Evolutionary conservation across 2,888 invertebrate genomes (phyloP), one percentile per base, ranked within the genome.

Genomic region (Limnephilus lunatus): DNA sequence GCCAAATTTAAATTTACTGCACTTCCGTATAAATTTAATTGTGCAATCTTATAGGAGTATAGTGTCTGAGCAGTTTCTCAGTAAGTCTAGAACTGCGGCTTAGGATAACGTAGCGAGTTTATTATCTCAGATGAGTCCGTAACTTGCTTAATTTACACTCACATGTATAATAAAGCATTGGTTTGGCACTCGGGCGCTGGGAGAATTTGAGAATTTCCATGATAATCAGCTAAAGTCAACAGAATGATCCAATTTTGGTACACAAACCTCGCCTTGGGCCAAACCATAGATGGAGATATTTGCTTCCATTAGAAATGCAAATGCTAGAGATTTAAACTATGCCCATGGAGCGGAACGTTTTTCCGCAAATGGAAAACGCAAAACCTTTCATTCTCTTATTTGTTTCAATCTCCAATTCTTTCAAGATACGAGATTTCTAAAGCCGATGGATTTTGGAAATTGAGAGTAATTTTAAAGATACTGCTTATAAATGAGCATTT

Each of bases 251-350:
- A 39, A 44, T 44, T 44, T 86, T 44, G 86, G 86, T 30, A 86
- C 86, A 86, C 86, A 86, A 86, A 14, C 86, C 86, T 30, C 39
- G 39, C 44, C 44, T 83, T 35, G 68, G 82, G 32, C 82, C 32
- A 32, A 32, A 82, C 31, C 68, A 68, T 68, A 88, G 88, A 68
- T 32, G 68, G 89, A 81, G 39, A 91, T 92, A 53, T 92, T 92
- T 92, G 88, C 92, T 90, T 87, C 92, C 92, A 92, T 92, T 92
- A 92, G 90, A 88, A 89, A 92, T 92, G 92, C 91, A 92, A 92
- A 92, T 91, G 88, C 91, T 82, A 44, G 85, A 90, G 90, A 85
- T 85, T 86, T 44, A 86, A 44, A 86, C 86, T 30, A 44, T 44
- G 39, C 86, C 44, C 86, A 86, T 39, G 44, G 48, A 86, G 86